These are phyloP conservation scores for Listronotus bonariensis DNA, from an alignment of 1,140 invertebrate species.

Conservation along the genomic window DNA sequence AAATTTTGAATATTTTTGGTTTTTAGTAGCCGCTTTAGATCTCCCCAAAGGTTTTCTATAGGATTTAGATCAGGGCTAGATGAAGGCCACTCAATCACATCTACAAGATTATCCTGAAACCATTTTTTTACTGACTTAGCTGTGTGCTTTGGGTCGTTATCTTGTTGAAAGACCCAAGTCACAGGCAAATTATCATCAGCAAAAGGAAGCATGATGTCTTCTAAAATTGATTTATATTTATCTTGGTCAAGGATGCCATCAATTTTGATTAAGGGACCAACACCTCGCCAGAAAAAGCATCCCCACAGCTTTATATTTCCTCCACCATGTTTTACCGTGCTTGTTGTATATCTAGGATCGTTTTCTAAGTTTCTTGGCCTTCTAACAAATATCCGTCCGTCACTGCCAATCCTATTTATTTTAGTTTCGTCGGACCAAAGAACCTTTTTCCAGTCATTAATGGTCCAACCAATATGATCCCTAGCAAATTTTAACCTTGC, in stretches of 20 bases:
- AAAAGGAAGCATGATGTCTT: slow-evolving; percentile 24
- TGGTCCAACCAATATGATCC: too few relatives aligned
- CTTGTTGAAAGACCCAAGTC: slow-evolving; percentile 44
- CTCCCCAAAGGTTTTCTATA: too few relatives aligned
- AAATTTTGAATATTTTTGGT: too few relatives aligned
- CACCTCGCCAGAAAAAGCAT: slow-evolving; percentile 11
- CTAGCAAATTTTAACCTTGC: too few relatives aligned
- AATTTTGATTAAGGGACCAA: slow-evolving; percentile 18
- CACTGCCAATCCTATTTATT: too few relatives aligned
- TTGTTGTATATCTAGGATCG: background rate
- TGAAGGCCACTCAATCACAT: too few relatives aligned
- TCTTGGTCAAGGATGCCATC: slow-evolving; percentile 18
- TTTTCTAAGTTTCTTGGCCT: too few relatives aligned
- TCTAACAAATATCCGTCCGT: too few relatives aligned
- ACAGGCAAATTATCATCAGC: slow-evolving; percentile 42
- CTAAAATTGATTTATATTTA: slow-evolving; percentile 24
- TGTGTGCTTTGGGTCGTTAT: slow-evolving; percentile 48
- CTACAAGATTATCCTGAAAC: slow-evolving; percentile 44
- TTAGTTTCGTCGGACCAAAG: too few relatives aligned
- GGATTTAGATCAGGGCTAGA: too few relatives aligned
- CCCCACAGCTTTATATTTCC: slow-evolving; percentile 10
- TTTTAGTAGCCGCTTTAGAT: too few relatives aligned
- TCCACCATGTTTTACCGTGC: slow-evolving; percentile 10
- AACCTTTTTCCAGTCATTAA: too few relatives aligned
- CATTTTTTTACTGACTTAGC: slow-evolving; percentile 11